Evolutionary conservation across 2,888 invertebrate species (phyloP).

Genomic region (Nymphalis polychloros): DNA sequence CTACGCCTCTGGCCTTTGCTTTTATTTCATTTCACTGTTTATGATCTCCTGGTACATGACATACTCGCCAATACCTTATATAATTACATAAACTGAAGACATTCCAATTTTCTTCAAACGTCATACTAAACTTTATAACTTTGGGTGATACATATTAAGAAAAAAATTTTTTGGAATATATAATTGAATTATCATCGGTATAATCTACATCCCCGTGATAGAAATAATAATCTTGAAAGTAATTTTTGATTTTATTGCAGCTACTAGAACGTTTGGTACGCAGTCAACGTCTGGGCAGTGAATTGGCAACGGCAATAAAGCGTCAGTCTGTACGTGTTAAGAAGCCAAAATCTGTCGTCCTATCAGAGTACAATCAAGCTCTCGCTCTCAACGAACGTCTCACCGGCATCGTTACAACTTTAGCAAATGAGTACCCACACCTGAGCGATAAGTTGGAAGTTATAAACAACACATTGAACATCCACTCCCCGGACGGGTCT

Average conservation of each 20-base stretch:
- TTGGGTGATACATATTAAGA: too few species aligned
- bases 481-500: conserved; percentile 56
- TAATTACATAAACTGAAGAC: too few species aligned
- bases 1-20: too few species aligned
- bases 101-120: too few species aligned
- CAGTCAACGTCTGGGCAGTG: conserved; percentile 85
- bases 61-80: too few species aligned
- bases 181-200: too few species aligned
- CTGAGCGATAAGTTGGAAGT: conserved; percentile 61
- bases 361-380: conserved; percentile 82
- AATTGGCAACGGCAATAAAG: conserved; percentile 78
- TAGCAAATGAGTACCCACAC: conserved; percentile 84
- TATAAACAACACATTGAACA: conserved; percentile 78
- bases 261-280: conserved; percentile 83
- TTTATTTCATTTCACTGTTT: too few species aligned
- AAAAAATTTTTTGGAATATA: too few species aligned
- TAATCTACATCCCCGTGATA: too few species aligned
- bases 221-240: too few species aligned
- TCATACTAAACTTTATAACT: not conserved
- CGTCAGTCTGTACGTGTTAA: conserved; percentile 61
- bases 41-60: too few species aligned
- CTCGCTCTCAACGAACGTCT: conserved; percentile 82
- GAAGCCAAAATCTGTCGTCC: conserved; percentile 74
- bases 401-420: conserved; percentile 78
- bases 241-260: conserved; percentile 45